A percentile compares a stretch with the other conserved stretches of the same genome.
Evolutionary conservation across 1,140 invertebrate genomes (phyloP).

Genomic region (Eurosta solidaginis): DNA sequence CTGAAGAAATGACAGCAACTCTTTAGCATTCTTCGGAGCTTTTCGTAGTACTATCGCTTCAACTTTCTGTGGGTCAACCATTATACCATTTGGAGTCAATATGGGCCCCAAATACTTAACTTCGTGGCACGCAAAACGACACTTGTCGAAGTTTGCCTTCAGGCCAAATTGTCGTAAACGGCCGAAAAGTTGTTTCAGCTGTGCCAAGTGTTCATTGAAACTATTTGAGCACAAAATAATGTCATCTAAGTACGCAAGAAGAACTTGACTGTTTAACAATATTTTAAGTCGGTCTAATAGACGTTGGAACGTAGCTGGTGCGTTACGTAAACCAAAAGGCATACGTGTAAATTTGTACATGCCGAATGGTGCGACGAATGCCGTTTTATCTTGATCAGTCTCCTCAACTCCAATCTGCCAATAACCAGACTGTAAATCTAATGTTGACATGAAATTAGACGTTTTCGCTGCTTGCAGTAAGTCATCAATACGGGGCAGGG

Average conservation of each 20-base stretch:
- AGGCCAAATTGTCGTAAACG: conserved; percentile 35
- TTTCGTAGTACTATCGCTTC: no score
- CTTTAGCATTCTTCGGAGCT: no score
- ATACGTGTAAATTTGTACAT: conserved; percentile 57
- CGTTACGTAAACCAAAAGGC: conserved; percentile 58
- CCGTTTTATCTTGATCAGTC: neutral
- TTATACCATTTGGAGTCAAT: no score
- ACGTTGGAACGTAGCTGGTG: conserved; percentile 37
- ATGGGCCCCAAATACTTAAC: no score
- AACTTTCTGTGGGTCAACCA: no score
- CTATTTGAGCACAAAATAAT: conserved; percentile 53
- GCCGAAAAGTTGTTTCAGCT: conserved; percentile 40
- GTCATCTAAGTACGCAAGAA: conserved; percentile 60
- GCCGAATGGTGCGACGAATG: conserved; percentile 50
- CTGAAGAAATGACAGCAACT: no score
- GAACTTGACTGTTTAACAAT: conserved; percentile 35
- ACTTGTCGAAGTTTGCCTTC: conserved; percentile 23
- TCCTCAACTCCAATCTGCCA: neutral
- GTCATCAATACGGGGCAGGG: no score
- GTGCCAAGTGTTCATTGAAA: conserved; percentile 55
- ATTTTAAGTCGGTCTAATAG: conserved; percentile 47
- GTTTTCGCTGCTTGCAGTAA: conserved; percentile 57
- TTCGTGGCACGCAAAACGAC: conserved; percentile 26
- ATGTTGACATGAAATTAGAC: conserved; percentile 54
- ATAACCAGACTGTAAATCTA: conserved; percentile 61